Percentiles rank a stretch among this genome's conserved stretches.
Conservation (phyloP, 2,113 vertebrate species). For the Procapra przewalskii region DNA sequence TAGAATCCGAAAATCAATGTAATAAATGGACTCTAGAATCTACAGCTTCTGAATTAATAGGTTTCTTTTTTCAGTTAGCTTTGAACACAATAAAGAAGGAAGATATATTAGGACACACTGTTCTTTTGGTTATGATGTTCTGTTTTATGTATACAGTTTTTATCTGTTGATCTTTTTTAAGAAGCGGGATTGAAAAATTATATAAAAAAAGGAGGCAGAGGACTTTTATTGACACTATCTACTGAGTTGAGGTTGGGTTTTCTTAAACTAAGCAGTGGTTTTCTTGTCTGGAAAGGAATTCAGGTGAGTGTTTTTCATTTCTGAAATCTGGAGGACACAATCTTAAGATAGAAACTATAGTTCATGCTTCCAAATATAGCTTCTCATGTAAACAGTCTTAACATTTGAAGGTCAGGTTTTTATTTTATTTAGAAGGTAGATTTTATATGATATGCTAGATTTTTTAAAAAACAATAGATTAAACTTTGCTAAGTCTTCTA, state of each 20-base stretch:
- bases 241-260: background rate
- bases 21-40: background rate
- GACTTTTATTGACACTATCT: background rate
- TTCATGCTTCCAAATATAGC: background rate
- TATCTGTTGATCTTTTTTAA: conserved; percentile 22
- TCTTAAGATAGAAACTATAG: background rate
- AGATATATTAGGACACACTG: background rate
- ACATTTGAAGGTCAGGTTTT: background rate
- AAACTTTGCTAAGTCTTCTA: background rate
- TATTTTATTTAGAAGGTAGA: background rate
- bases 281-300: background rate
- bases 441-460: background rate
- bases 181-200: background rate
- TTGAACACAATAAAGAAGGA: background rate
- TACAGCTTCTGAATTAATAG: background rate
- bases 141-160: background rate
- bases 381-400: background rate
- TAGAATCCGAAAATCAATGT: background rate
- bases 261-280: background rate
- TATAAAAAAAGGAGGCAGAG: background rate
- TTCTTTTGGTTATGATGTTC: background rate
- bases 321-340: background rate
- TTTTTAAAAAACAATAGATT: background rate
- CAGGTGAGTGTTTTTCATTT: background rate
- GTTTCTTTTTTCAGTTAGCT: background rate